A percentile compares a stretch with the other conserved stretches of the same genome.
Evolutionary conservation across 2,888 invertebrate species (phyloP).

Genomic region (Neoaliturus tenellus): DNA sequence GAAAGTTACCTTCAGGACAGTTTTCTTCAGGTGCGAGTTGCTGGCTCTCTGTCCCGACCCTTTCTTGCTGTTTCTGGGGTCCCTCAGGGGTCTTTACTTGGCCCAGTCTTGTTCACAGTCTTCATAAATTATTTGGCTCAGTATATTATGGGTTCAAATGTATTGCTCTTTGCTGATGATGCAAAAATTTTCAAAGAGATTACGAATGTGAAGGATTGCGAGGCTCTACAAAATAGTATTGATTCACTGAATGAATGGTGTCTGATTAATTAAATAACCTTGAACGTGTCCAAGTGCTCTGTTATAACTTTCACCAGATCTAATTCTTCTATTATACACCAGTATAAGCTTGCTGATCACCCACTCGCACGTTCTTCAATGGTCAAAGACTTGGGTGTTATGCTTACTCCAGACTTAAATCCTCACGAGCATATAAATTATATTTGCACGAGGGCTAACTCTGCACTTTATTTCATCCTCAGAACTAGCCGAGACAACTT

Average conservation of each 20-base stretch:
- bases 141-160: background rate
- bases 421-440: too few species aligned
- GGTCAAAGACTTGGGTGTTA: too few species aligned
- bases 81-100: constrained; percentile 17
- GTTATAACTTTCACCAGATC: background rate
- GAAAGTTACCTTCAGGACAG: background rate
- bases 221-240: background rate
- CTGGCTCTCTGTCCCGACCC: background rate
- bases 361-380: too few species aligned
- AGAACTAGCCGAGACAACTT: too few species aligned
- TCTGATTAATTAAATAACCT: background rate
- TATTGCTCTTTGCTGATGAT: constrained; percentile 9
- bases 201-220: background rate
- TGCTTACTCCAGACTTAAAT: too few species aligned
- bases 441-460: too few species aligned
- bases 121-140: background rate
- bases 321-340: too few species aligned
- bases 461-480: too few species aligned
- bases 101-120: background rate
- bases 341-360: too few species aligned
- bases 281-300: background rate
- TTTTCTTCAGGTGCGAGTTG: background rate
- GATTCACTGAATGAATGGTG: background rate
- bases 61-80: background rate
- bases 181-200: constrained; percentile 5